A percentile compares a stretch with the other conserved stretches of the same genome.
Evolutionary conservation across 2,888 invertebrate species (phyloP).

Genomic region (Napeogenes sylphis): DNA sequence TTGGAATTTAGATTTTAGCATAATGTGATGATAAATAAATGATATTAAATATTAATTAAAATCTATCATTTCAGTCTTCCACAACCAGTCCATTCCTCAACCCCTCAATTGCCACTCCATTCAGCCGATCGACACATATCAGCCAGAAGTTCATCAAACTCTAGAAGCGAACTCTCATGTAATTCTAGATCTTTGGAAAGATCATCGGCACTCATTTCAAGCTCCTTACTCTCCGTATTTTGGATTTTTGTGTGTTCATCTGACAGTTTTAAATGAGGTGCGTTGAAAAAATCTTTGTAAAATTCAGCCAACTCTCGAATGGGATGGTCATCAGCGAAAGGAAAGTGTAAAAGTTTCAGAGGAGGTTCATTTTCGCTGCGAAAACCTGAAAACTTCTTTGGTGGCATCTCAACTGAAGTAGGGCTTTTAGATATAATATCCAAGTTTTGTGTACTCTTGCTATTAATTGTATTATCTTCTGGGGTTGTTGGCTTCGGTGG

Average conservation of each 20-base stretch:
- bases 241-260: constrained; percentile 41
- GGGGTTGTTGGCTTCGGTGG: constrained; percentile 58
- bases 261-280: constrained; percentile 69
- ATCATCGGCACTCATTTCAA: constrained; percentile 67
- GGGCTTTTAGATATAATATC: constrained; percentile 60
- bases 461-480: constrained; percentile 38
- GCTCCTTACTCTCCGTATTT: constrained; percentile 40
- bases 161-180: constrained; percentile 84
- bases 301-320: constrained; percentile 87
- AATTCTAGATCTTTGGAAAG: constrained; percentile 84
- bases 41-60: constrained; percentile 9
- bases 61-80: constrained; percentile 38
- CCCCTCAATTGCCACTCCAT: constrained; percentile 70
- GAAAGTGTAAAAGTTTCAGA: constrained; percentile 84
- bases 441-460: constrained; percentile 63
- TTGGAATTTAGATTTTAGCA: constrained; percentile 1
- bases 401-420: constrained; percentile 62
- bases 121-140: constrained; percentile 82
- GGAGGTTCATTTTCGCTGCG: constrained; percentile 79
- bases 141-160: constrained; percentile 86
- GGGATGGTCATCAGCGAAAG: constrained; percentile 85
- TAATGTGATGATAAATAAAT: background rate
- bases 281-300: constrained; percentile 88
- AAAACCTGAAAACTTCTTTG: constrained; percentile 65
- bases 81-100: constrained; percentile 32